A percentile compares a stretch with the other conserved stretches of the same genome.
Evolutionary conservation across 2,888 invertebrate genomes (phyloP).

Genomic region (Tenthredo notha): DNA sequence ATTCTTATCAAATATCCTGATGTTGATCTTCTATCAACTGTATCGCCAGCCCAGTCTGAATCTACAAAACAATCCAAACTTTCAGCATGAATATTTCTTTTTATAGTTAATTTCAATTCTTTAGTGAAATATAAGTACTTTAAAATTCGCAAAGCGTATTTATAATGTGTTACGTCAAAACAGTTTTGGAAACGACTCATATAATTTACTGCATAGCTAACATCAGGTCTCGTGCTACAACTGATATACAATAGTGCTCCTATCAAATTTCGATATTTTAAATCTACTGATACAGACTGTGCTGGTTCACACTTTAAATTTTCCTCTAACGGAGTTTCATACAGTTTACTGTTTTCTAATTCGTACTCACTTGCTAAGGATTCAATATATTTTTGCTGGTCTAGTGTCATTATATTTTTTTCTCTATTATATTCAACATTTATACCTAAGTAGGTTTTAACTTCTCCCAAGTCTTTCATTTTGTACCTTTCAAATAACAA

Average conservation of each 20-base stretch:
- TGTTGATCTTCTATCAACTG: conserved; percentile 47
- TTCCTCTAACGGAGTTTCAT: conserved; percentile 61
- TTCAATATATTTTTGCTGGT: conserved; percentile 62
- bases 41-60: conserved; percentile 5
- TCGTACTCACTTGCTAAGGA: conserved; percentile 58
- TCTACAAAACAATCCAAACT: conserved; percentile 39
- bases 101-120: conserved; percentile 20
- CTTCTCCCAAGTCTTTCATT: conserved; percentile 67
- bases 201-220: conserved; percentile 29
- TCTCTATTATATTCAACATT: conserved; percentile 66
- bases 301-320: conserved; percentile 49
- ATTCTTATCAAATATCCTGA: conserved; percentile 69
- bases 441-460: conserved; percentile 70
- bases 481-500: conserved; percentile 61
- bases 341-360: conserved; percentile 61
- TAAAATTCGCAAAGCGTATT: conserved; percentile 31
- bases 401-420: too few species aligned
- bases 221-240: conserved; percentile 53
- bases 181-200: conserved; percentile 51
- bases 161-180: too few species aligned
- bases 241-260: conserved; percentile 50
- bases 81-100: not conserved
- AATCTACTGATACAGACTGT: not conserved
- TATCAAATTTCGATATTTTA: conserved; percentile 51
- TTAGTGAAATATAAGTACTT: conserved; percentile 33